Base-by-base conservation (phyloP, 2,113 vertebrate species). In the Tiliqua scincoides region DNA sequence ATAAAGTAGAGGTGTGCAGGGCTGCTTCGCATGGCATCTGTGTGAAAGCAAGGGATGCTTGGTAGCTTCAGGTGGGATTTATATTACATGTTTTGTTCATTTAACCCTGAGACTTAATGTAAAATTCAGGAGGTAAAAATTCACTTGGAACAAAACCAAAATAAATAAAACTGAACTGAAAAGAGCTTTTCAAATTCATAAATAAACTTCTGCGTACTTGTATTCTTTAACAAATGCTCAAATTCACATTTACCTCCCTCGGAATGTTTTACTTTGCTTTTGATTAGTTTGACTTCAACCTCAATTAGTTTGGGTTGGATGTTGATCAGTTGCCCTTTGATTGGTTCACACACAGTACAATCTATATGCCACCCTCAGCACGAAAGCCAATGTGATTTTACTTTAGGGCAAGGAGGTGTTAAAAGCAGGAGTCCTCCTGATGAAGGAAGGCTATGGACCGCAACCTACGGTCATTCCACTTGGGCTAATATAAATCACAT, bases 1-100 rank as follows among this genome's bases (percentile, higher is more conserved):
- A 61, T 91, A 81, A 88, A 94, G 92, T 91, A 93, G 86, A 89
- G 85, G 90, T 94, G 89, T 85, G n/a, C 78, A 88, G 89, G 93
- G 85, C 35, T 0, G 0, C 20, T 86, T 93, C 87, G 79, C 76
- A 57, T 91, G 91, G 85, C 73, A 91, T 91, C 27, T 74, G 82
- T 57, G 43, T 71, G 35, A 91, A 90, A 67, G 20, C 17, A 90
- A 90, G 85, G 87, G 86, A 78, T 77, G 83, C 59, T 77, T 77
- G 72, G 30, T n/a, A 2, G 6, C 32, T 88, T 93, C 2, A 40
- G 54, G 27, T 87, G 85, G 83, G 85, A 90, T 4, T 65, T 82
- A 85, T 35, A 92, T 91, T 74, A 6, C 21, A 0, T 77, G 37
- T 11, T 54, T 82, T 6, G 57, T 82, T 89, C 8, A 14, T 78